Base-by-base conservation (phyloP, 2,888 invertebrate species). In the Callyntrura guangdongensis region DNA sequence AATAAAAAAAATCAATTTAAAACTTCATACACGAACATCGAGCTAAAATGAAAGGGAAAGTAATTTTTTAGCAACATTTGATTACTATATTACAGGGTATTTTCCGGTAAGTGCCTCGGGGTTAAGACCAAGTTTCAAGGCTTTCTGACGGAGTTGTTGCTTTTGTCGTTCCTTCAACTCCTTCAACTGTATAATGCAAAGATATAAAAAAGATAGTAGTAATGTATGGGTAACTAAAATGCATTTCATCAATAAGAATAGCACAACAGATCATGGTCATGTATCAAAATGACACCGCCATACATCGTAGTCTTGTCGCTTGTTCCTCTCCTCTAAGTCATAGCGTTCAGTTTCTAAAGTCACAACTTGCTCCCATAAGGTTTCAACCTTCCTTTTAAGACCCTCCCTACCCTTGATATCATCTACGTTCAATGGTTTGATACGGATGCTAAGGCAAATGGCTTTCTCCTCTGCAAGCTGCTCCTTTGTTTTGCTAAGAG, bases 121-220 rank as follows among this genome's bases (percentile, higher is more conserved):
- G 96, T 98, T 98, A 94, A 98, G 97, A 96, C 98, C 98, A 96
- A 98, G 98, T 96, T 98, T 98, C 95, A 98, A 96, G 95, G 98
- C 98, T 96, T 99, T 99, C 96, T 98, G 98, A 96, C 99, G 98
- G 96, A 99, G 97, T 96, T 99, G 99, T 96, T 99, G 99, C 96
- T 99, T 98, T 95, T 99, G 99, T 96, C 99, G 98, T 97, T 99
- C 99, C 96, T 98, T 98, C 96, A 99, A 96, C 96, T 99, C 99
- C 97, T 99, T 99, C 45, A 92, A 81, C 92, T 92, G 22, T 9
- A 45, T 11, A 17, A 9, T 45, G 17, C 3, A 59, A 61, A 56
- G 17, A 8, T 20, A 9, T 1, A 3, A n/a, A 1, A 2, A 20
- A 22, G 22, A 22, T 22, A 74, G 61, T 1, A 20, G 25, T 47